A percentile compares a stretch with the other conserved stretches of the same genome.
Evolutionary conservation across 2,113 vertebrate genomes (phyloP).

Genomic region (Procavia capensis): DNA sequence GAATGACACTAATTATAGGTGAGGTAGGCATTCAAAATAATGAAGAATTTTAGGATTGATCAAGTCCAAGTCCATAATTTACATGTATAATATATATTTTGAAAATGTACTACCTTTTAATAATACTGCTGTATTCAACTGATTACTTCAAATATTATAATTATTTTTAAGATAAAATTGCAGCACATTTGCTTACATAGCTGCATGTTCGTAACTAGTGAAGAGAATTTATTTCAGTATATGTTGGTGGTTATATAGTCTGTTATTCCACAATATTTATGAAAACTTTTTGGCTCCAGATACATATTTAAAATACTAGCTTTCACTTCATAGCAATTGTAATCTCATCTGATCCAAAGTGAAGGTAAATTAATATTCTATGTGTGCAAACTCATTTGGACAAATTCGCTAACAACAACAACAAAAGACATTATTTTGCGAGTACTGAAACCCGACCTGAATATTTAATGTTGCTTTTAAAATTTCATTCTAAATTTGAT

Average conservation of each 20-base stretch:
- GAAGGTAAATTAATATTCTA: slow-evolving; percentile 58
- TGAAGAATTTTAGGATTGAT: background rate
- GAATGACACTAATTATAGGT: background rate
- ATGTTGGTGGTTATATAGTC: background rate
- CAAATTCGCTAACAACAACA: background rate
- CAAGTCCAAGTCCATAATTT: background rate
- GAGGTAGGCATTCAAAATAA: background rate
- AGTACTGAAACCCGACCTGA: slow-evolving; percentile 17
- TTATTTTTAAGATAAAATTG: slow-evolving; percentile 10
- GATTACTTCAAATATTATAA: slow-evolving; percentile 8
- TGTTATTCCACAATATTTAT: slow-evolving; percentile 37
- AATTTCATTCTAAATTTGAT: slow-evolving; percentile 60
- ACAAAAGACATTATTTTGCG: slow-evolving; percentile 45
- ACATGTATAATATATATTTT: background rate
- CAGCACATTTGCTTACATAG: background rate
- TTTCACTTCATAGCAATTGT: slow-evolving; percentile 46
- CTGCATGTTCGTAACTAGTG: background rate
- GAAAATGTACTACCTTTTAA: background rate
- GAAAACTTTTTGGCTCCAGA: slow-evolving; percentile 43
- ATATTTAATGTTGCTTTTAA: slow-evolving; percentile 64
- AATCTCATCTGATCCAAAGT: slow-evolving; percentile 24
- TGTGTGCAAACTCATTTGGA: slow-evolving; percentile 55
- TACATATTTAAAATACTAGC: slow-evolving; percentile 22
- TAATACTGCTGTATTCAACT: background rate
- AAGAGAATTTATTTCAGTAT: background rate